Base-by-base conservation (phyloP, 2,888 invertebrate species). In the Horisme vitalbata region DNA sequence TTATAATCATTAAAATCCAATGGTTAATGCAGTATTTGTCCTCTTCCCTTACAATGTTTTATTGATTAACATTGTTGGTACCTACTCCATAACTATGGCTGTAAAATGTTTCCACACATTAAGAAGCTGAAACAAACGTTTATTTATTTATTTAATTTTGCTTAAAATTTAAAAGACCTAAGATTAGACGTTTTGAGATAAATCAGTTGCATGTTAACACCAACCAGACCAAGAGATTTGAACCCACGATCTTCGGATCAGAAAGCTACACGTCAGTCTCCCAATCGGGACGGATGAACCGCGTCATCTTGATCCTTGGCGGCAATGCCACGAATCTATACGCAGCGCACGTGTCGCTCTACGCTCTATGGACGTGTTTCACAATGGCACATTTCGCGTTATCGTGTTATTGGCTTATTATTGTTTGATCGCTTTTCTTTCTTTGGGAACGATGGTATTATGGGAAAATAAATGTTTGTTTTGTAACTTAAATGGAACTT, bases 301-400 rank as follows among this genome's bases (percentile, higher is more conserved):
- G 39, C 38, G 39, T 44, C 55, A 54, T 63, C 55, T 58, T 56
- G 67, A 71, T 74, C 75, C 78, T 75, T 75, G 78, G 56, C 48
- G 45, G 59, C 80, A 80, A 73, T 78, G 78, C 45, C 75, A 56
- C 33, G 41, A 33, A 39, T 53, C 37, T 12, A 37, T 39, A 77
- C 60, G 55, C 71, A n/a, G 54, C 21, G 59, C 81, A 80, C 81
- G 81, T 77, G 52, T n/a, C 38, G 53, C 43, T 63, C 68, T 61
- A 63, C 61, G 59, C 60, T 64, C 24, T 34, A 41, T 51, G 52
- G 56, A 48, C 47, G 35, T 49, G 51, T 28, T 26, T 52, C 69
- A 73, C 80, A 79, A 79, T 79, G 77, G 65, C 71, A 74, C 66
- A 70, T 72, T 66, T 72, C 57, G 34, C 37, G 46, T 61, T 62